Evolutionary conservation across 2,113 vertebrate species (phyloP).

Genomic region (Oxyura jamaicensis): DNA sequence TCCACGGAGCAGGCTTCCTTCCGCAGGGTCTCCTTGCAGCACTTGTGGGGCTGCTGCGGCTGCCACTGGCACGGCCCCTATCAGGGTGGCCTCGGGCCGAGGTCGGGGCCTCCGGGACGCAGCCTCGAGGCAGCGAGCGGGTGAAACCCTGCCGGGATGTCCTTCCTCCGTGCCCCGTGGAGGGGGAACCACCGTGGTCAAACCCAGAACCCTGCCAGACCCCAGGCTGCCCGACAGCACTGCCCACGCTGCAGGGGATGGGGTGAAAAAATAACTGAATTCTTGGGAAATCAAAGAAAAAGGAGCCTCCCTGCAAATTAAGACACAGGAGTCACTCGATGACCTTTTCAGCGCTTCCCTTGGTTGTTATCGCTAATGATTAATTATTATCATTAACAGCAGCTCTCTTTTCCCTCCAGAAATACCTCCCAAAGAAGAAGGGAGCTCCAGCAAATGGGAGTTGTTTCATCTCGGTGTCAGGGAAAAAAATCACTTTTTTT

Average conservation of each 20-base stretch:
- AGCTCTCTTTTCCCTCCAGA: neutral
- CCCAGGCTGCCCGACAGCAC: accelerated
- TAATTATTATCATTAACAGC: neutral
- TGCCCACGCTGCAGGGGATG: accelerated
- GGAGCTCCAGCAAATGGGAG: no score
- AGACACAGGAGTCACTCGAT: neutral
- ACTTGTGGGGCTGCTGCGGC: accelerated
- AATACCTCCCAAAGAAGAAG: neutral
- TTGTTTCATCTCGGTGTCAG: neutral
- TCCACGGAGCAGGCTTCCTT: neutral
- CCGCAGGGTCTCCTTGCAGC: accelerated
- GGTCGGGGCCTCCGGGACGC: neutral
- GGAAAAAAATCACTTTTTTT: neutral
- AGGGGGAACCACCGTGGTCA: no score
- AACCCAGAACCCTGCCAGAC: accelerated
- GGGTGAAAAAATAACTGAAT: accelerated
- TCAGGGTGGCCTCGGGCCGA: accelerated
- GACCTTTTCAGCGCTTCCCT: no score
- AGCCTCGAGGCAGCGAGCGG: neutral
- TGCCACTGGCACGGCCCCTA: neutral
- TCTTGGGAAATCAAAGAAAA: neutral
- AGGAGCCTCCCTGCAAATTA: neutral
- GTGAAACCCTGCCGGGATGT: neutral
- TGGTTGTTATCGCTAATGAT: neutral
- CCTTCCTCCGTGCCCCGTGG: no score